Evolutionary conservation across 92 coral and sea anemone species (phyloP).

Genomic region (Parazoanthus darwini): DNA sequence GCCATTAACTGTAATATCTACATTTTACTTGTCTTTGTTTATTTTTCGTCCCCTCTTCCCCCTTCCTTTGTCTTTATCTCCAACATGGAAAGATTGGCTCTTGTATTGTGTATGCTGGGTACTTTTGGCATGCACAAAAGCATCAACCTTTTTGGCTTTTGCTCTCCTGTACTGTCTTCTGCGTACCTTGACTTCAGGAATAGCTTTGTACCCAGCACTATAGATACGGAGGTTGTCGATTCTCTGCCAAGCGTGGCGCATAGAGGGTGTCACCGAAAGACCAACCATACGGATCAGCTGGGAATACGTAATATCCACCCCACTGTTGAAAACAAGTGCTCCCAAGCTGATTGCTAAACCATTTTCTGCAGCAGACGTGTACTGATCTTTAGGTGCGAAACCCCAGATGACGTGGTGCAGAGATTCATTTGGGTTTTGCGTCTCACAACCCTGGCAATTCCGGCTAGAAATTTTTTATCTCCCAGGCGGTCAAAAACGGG

Average conservation of each 20-base stretch:
- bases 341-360: constrained; percentile 52
- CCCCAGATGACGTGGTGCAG: constrained; percentile 65
- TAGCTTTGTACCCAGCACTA: constrained; percentile 37
- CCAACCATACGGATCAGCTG: constrained; percentile 37
- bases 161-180: constrained; percentile 10
- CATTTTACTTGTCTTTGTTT: too few relatives aligned
- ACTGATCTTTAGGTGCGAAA: constrained; percentile 56
- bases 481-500: constrained; percentile 63
- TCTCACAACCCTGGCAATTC: constrained; percentile 53
- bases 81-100: too few relatives aligned
- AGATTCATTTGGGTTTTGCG: constrained; percentile 60
- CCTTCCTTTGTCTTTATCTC: too few relatives aligned
- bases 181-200: constrained; percentile 16
- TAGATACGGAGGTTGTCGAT: constrained; percentile 36
- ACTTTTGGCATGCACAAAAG: too few relatives aligned
- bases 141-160: too few relatives aligned
- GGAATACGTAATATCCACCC: constrained; percentile 40
- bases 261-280: constrained; percentile 22
- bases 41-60: too few relatives aligned
- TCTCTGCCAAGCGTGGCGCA: constrained; percentile 36
- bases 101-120: too few relatives aligned
- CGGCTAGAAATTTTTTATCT: constrained; percentile 46
- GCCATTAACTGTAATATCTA: too few relatives aligned
- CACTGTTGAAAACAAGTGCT: constrained; percentile 52
- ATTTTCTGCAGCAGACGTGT: constrained; percentile 44